Conservation (phyloP, 2,113 vertebrate genomes). For the Rhinichthys klamathensis region DNA sequence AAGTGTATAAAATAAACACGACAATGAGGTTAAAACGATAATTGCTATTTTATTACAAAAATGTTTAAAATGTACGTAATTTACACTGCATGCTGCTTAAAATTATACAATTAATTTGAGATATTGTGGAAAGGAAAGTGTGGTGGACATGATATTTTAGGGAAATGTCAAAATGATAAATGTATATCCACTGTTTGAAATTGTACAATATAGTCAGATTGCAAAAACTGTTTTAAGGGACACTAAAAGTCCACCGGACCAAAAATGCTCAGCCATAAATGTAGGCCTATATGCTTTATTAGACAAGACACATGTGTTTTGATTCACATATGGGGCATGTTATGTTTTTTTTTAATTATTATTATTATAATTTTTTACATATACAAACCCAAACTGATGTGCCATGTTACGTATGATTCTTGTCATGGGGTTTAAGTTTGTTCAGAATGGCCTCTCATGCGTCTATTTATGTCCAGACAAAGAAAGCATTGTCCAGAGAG, state of each 20-base stretch:
- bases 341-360: not conserved
- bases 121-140: not conserved
- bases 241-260: not conserved
- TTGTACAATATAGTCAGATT: not conserved
- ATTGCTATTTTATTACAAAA: no score
- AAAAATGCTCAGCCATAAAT: not conserved
- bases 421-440: constrained; percentile 42
- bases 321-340: not conserved
- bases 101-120: not conserved
- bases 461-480: constrained; percentile 47
- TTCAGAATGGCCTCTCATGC: constrained; percentile 33
- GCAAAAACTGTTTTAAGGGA: not conserved
- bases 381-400: not conserved
- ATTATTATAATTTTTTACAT: not conserved
- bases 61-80: not conserved
- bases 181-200: not conserved
- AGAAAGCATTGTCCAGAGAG: constrained; percentile 45
- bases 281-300: not conserved
- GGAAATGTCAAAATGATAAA: not conserved
- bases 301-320: not conserved
- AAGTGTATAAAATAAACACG: no score
- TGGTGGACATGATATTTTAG: not conserved
- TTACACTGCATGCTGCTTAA: not conserved
- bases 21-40: no score
- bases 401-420: not conserved